These are phyloP conservation scores for Hapalemur alaotrensis DNA, from an alignment of 2,797 vertebrate genomes.

Conservation along the genomic window DNA sequence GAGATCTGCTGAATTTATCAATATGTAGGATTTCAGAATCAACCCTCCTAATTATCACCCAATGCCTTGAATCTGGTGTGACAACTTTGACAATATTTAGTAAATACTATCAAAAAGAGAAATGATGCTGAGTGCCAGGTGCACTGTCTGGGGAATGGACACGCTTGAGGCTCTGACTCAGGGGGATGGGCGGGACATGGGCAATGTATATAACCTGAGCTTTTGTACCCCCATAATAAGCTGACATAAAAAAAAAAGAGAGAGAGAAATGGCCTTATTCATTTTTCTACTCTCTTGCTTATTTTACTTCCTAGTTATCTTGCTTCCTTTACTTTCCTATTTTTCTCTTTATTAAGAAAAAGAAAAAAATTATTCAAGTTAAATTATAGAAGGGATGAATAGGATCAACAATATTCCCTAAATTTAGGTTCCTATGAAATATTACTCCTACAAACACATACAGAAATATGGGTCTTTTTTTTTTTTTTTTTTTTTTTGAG, in stretches of 20 bases:
- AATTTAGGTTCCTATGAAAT: not conserved
- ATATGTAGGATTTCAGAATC: not conserved
- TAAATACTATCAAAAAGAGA: slow-evolving; percentile 22
- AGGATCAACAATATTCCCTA: not conserved
- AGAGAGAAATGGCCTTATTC: not conserved
- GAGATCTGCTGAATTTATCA: not conserved
- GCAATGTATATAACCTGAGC: too few relatives aligned
- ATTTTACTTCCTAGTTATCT: not conserved
- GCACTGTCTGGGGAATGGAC: too few relatives aligned
- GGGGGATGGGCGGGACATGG: too few relatives aligned
- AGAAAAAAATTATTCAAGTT: not conserved
- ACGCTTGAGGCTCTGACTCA: too few relatives aligned
- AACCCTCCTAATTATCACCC: not conserved
- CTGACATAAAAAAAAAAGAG: too few relatives aligned
- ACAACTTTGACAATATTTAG: not conserved
- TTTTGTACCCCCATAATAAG: too few relatives aligned
- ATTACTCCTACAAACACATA: not conserved
- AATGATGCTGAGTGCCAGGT: not conserved
- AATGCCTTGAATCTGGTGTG: not conserved
- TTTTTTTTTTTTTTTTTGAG: too few relatives aligned
- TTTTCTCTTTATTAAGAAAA: not conserved
- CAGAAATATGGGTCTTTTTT: not conserved
- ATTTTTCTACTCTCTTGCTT: not conserved
- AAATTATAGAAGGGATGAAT: not conserved
- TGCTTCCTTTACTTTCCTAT: not conserved